A percentile compares a stretch with the other conserved stretches of the same genome.
phyloP scores from a whole-genome alignment of 2,797 vertebrate genomes.

The Tamandua tetradactyla region DNA sequence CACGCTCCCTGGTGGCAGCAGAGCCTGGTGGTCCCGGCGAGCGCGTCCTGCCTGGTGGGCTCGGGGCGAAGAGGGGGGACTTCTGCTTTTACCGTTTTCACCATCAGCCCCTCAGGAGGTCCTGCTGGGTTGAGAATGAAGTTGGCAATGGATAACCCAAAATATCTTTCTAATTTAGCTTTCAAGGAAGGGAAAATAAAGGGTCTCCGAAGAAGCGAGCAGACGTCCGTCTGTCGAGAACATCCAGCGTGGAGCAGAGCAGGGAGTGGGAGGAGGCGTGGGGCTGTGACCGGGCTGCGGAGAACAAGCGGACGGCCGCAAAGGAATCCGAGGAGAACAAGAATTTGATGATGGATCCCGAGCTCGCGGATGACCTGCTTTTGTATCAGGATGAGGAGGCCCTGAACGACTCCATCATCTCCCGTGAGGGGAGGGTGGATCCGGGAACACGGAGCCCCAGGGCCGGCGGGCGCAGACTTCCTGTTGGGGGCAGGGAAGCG shows the following conservation, averaged over 20 bases:
- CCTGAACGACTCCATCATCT: conserved; percentile 95
- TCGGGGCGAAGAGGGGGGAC: too few species aligned
- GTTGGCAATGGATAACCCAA: accelerated
- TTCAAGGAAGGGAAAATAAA: conserved; percentile 91
- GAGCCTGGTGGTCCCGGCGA: too few species aligned
- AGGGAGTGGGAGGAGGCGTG: conserved; percentile 86
- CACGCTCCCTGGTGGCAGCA: too few species aligned
- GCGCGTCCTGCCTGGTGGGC: too few species aligned
- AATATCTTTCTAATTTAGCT: conserved; percentile 84
- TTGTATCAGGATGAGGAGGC: conserved; percentile 93
- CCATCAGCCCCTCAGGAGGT: accelerated
- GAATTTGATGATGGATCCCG: conserved; percentile 93
- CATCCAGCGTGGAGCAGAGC: conserved; percentile 88
- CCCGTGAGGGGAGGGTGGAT: conserved; percentile 87
- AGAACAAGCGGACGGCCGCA: conserved; percentile 84
- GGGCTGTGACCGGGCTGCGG: conserved; percentile 81
- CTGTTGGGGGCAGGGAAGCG: accelerated
- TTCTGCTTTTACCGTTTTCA: accelerated
- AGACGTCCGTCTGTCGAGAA: conserved; percentile 90
- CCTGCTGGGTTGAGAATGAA: accelerated
- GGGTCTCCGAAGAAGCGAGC: conserved; percentile 92
- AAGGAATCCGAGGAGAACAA: conserved; percentile 97
- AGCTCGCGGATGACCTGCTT: conserved; percentile 92
- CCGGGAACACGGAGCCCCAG: accelerated
- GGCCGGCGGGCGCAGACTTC: accelerated